A percentile compares a stretch with the other conserved stretches of the same genome.
These are phyloP conservation scores for Patella pellucida DNA, from an alignment of 2,888 invertebrate genomes.

Conservation along the genomic window DNA sequence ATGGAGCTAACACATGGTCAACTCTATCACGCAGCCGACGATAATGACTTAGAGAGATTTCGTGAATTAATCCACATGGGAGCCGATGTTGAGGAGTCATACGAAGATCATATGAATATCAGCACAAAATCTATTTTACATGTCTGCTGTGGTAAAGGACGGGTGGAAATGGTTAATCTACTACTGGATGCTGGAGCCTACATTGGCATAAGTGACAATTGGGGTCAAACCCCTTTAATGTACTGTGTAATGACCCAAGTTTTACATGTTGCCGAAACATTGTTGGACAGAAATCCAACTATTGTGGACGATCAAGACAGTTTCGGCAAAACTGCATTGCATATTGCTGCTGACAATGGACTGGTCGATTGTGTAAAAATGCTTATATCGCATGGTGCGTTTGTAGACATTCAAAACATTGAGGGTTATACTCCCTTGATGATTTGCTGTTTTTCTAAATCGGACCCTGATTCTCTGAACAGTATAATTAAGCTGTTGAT, in stretches of 20 bases:
- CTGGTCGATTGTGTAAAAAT: conserved; percentile 41
- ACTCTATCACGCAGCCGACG: conserved; percentile 43
- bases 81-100: conserved; percentile 51
- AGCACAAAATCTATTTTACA: conserved; percentile 60
- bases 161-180: conserved; percentile 49
- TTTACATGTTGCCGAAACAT: conserved; percentile 49
- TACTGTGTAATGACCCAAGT: conserved; percentile 50
- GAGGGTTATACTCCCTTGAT: conserved; percentile 51
- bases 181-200: conserved; percentile 54
- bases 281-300: conserved; percentile 36
- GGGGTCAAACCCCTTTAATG: conserved; percentile 64
- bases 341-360: conserved; percentile 47
- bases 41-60: conserved; percentile 37
- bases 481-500: conserved; percentile 41
- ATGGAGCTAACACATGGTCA: conserved; percentile 9
- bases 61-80: conserved; percentile 44
- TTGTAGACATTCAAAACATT: conserved; percentile 41
- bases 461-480: conserved; percentile 28
- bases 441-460: conserved; percentile 35
- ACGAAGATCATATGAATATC: conserved; percentile 53
- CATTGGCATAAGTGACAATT: conserved; percentile 54
- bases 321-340: conserved; percentile 49
- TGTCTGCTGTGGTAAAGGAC: conserved; percentile 62
- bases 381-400: conserved; percentile 43
- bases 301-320: conserved; percentile 43